Evolutionary conservation across 2,113 vertebrate species (phyloP).

Genomic region (Menidia beryllina): DNA sequence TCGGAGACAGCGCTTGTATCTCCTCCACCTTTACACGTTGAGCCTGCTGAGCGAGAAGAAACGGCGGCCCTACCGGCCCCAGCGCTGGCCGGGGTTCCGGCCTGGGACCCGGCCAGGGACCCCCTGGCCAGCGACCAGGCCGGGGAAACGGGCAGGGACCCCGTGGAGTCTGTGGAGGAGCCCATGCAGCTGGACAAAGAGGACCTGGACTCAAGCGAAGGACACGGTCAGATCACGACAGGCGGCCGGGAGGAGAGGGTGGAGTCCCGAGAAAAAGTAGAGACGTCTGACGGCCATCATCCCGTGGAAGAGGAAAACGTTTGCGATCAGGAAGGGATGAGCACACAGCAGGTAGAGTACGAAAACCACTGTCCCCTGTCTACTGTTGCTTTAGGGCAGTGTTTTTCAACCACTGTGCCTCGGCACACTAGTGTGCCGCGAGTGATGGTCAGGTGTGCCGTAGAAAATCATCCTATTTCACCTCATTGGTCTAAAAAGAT

Average conservation of each 20-base stretch:
- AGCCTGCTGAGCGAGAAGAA: background rate
- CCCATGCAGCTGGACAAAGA: constrained; percentile 33
- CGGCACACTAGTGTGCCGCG: no score
- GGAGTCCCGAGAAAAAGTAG: constrained; percentile 3
- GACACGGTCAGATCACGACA: background rate
- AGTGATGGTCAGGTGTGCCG: no score
- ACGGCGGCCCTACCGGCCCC: background rate
- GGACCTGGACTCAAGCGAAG: background rate
- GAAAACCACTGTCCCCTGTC: background rate
- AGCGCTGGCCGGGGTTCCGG: no score
- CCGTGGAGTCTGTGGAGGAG: background rate
- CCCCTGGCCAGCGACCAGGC: no score
- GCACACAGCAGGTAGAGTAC: constrained; percentile 71
- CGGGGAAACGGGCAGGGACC: no score
- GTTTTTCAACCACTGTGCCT: no score
- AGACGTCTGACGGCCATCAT: constrained; percentile 11
- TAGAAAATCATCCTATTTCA: no score
- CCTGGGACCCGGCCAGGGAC: no score
- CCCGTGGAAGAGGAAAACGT: constrained; percentile 34
- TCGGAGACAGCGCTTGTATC: background rate
- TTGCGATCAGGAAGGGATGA: constrained; percentile 65
- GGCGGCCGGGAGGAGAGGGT: constrained; percentile 29
- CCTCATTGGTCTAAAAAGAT: no score
- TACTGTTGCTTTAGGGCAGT: background rate
- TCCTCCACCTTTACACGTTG: constrained; percentile 23